These are phyloP conservation scores for Propithecus deckenii DNA, from an alignment of 2,797 vertebrate genomes.

Conservation along the genomic window DNA sequence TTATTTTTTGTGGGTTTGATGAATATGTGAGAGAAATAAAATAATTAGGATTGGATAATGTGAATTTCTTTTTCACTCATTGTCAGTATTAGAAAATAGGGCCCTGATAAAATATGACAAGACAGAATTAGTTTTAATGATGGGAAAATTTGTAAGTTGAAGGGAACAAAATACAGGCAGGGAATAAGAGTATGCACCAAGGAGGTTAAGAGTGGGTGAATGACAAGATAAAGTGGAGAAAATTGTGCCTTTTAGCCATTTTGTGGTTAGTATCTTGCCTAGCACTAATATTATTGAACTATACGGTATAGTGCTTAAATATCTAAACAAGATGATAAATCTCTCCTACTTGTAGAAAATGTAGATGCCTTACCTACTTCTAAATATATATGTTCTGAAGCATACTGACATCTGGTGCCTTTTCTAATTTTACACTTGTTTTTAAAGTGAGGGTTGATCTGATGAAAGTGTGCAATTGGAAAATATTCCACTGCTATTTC, in stretches of 20 bases:
- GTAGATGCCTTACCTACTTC: background rate
- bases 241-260: background rate
- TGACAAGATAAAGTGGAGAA: background rate
- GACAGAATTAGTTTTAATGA: background rate
- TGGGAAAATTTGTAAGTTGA: background rate
- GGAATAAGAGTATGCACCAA: fast-evolving
- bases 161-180: background rate
- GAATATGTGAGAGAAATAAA: background rate
- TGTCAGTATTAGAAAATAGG: background rate
- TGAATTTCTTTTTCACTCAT: background rate
- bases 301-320: background rate
- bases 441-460: background rate
- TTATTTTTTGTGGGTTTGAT: background rate
- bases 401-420: background rate
- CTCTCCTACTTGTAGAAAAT: background rate
- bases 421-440: background rate
- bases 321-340: background rate
- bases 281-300: background rate
- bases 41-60: background rate
- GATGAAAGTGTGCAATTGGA: conserved; percentile 1
- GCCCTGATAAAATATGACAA: background rate
- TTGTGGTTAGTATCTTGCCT: background rate
- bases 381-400: background rate
- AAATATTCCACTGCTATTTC: background rate
- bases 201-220: background rate